Conservation (phyloP, 2,797 vertebrate species). For the Sciurus vulgaris region DNA sequence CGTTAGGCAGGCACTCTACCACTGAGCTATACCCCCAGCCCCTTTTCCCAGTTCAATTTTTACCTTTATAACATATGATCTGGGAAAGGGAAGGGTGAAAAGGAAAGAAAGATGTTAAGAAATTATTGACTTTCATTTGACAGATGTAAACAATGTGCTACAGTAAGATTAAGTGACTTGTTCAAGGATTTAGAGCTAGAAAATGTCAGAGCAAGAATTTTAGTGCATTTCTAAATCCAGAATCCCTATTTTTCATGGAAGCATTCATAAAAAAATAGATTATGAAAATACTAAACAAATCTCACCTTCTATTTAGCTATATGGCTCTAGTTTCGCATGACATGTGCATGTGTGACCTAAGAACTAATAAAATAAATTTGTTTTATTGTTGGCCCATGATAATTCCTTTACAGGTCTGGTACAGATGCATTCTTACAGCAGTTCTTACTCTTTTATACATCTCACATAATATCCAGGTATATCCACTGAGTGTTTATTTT, state of each 20-base stretch:
- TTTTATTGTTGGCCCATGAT: not conserved
- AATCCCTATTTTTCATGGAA: slow-evolving; percentile 2
- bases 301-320: not conserved
- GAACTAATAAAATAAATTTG: slow-evolving; percentile 5
- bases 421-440: not conserved
- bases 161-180: slow-evolving; percentile 28
- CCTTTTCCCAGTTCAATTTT: not conserved
- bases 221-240: slow-evolving; percentile 42
- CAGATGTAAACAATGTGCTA: slow-evolving; percentile 10
- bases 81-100: not conserved
- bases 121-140: slow-evolving; percentile 37
- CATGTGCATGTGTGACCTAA: not conserved
- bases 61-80: not conserved
- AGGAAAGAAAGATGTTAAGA: slow-evolving; percentile 14
- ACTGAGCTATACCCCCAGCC: not conserved
- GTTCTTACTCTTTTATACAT: not conserved
- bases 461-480: not conserved
- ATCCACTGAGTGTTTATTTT: slow-evolving; percentile 31
- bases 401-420: slow-evolving; percentile 2
- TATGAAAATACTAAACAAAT: not conserved
- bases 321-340: not conserved
- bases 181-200: slow-evolving; percentile 28
- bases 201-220: slow-evolving; percentile 51
- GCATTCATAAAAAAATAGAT: not conserved
- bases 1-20: not conserved